These are phyloP conservation scores for Atrina japonica DNA, from an alignment of 2,888 invertebrate species.

Conservation along the genomic window DNA sequence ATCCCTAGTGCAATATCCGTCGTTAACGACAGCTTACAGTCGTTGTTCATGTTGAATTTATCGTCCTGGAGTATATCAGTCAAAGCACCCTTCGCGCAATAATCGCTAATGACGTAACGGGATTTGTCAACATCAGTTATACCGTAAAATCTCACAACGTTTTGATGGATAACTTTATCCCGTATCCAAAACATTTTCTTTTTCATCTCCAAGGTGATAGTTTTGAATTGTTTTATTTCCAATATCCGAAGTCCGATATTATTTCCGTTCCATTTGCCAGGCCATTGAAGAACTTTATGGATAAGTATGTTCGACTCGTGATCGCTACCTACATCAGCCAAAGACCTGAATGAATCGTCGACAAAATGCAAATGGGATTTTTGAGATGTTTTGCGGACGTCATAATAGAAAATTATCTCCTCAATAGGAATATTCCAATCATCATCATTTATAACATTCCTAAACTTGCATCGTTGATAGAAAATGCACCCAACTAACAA, in stretches of 20 bases:
- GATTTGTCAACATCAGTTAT: conserved; percentile 63
- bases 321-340: not conserved
- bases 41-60: conserved; percentile 66
- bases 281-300: conserved; percentile 66
- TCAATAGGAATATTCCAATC: conserved; percentile 70
- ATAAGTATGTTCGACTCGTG: conserved; percentile 34
- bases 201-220: conserved; percentile 47
- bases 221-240: conserved; percentile 50
- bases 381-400: no score
- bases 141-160: conserved; percentile 73
- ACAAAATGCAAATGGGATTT: no score
- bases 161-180: conserved; percentile 65
- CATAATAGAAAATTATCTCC: conserved; percentile 67
- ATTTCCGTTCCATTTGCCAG: conserved; percentile 66
- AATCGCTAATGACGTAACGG: conserved; percentile 67
- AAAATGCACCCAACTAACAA: conserved; percentile 54
- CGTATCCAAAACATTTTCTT: conserved; percentile 65
- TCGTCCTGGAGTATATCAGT: conserved; percentile 70
- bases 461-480: conserved; percentile 56
- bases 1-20: conserved; percentile 70
- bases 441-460: conserved; percentile 63
- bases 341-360: conserved; percentile 40
- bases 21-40: conserved; percentile 71
- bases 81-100: conserved; percentile 70
- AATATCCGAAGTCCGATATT: conserved; percentile 61